A percentile compares a stretch with the other conserved stretches of the same genome.
phyloP scores from a whole-genome alignment of 2,888 invertebrate genomes.

The Tryphoninae sp. region DNA sequence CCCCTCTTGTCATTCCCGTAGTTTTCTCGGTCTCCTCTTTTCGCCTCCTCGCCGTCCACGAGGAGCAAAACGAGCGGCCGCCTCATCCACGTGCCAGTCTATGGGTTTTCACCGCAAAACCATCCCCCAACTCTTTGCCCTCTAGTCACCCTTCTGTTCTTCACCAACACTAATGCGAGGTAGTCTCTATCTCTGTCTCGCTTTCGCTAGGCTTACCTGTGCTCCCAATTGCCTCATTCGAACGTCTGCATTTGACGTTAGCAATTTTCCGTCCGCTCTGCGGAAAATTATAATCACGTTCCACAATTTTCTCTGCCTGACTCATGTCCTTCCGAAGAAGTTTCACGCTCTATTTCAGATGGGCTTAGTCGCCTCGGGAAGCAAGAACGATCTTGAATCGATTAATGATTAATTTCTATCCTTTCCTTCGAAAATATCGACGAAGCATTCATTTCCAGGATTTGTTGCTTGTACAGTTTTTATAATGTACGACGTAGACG shows the following conservation, averaged over 20 bases:
- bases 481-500: not conserved
- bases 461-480: too few species aligned
- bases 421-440: too few species aligned
- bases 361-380: not conserved
- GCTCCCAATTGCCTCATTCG: conserved; percentile 72
- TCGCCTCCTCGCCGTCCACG: conserved; percentile 67
- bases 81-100: conserved; percentile 75
- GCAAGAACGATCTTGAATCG: not conserved
- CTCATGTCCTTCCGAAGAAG: conserved; percentile 4
- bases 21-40: conserved; percentile 75
- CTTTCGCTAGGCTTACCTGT: conserved; percentile 73
- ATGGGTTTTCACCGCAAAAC: conserved; percentile 76
- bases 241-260: conserved; percentile 78
- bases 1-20: conserved; percentile 65
- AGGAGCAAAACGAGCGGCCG: conserved; percentile 77
- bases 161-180: conserved; percentile 60
- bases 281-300: conserved; percentile 79
- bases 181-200: conserved; percentile 67
- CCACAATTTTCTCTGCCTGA: conserved; percentile 55
- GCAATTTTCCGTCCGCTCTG: conserved; percentile 76
- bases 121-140: conserved; percentile 56
- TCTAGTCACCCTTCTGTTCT: conserved; percentile 73
- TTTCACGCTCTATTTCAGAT: not conserved
- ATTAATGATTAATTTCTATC: too few species aligned
- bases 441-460: too few species aligned